Evolutionary conservation across 2,113 vertebrate genomes (phyloP).

Genomic region (Oostethus manadensis): DNA sequence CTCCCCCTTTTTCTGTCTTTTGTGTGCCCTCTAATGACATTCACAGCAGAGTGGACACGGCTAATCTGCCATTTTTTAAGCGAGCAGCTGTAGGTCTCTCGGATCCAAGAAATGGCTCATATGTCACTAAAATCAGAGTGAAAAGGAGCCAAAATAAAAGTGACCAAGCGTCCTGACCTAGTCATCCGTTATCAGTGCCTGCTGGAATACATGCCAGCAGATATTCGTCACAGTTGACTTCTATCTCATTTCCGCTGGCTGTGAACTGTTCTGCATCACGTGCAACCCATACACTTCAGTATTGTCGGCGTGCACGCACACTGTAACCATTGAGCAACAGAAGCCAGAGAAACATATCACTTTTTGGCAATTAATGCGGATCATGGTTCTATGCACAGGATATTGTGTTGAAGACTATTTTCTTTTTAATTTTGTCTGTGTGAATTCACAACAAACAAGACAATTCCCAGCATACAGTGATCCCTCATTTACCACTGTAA

Average conservation of each 20-base stretch:
- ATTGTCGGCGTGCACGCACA: not conserved
- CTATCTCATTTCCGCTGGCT: conserved; percentile 2
- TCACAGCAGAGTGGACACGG: conserved; percentile 2
- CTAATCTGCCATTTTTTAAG: conserved; percentile 45
- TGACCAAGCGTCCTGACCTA: conserved; percentile 33
- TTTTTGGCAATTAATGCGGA: no score
- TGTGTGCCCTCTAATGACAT: conserved; percentile 8
- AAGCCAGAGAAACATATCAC: no score
- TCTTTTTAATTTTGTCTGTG: no score
- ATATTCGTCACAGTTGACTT: conserved; percentile 17
- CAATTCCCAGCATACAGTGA: no score
- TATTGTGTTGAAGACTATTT: no score
- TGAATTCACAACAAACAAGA: no score
- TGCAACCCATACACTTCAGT: not conserved
- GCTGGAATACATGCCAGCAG: conserved; percentile 4
- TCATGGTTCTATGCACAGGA: no score
- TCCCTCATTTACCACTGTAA: no score
- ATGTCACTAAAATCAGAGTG: conserved; percentile 28
- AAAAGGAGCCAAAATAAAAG: conserved; percentile 29
- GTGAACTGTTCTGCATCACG: not conserved
- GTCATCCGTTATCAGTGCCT: conserved; percentile 32
- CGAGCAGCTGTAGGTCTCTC: conserved; percentile 12
- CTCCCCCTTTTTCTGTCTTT: conserved; percentile 11
- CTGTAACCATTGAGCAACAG: no score
- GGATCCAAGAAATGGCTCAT: conserved; percentile 14